phyloP scores from a whole-genome alignment of 1,140 invertebrate genomes.

The Pectinophora gossypiella region DNA sequence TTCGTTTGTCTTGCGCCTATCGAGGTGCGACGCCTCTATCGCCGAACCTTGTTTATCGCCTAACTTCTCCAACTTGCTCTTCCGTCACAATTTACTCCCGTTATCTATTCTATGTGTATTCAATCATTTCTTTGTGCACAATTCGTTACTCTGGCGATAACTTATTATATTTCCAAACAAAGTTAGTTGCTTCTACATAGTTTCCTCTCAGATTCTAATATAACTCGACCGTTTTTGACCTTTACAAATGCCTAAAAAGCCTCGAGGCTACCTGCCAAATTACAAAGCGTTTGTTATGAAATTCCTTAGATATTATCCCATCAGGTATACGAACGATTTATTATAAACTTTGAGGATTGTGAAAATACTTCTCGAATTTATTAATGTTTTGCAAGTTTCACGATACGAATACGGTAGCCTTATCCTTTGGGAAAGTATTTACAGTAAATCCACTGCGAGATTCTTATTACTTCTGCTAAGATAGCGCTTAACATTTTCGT shows the following conservation, averaged over 20 bases:
- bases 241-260: slow-evolving; percentile 19
- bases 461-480: no score
- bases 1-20: slow-evolving; percentile 2
- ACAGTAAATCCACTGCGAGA: no score
- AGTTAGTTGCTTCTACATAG: no score
- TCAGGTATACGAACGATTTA: slow-evolving; percentile 24
- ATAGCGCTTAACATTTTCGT: not conserved
- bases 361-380: slow-evolving; percentile 22
- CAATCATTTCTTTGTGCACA: no score
- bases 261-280: slow-evolving; percentile 26
- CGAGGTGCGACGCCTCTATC: not conserved
- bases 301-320: slow-evolving; percentile 32
- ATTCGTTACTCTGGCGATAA: no score
- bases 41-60: not conserved
- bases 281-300: slow-evolving; percentile 29
- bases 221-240: slow-evolving; percentile 15
- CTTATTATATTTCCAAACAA: no score
- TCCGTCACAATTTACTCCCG: no score
- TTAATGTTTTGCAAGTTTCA: slow-evolving; percentile 17
- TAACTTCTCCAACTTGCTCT: no score
- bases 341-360: slow-evolving; percentile 28
- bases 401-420: no score
- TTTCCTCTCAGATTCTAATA: no score
- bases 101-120: no score
- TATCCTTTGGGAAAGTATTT: no score